Evolutionary conservation across 2,888 invertebrate species (phyloP).

Genomic region (Zhuqinia jingwanae): DNA sequence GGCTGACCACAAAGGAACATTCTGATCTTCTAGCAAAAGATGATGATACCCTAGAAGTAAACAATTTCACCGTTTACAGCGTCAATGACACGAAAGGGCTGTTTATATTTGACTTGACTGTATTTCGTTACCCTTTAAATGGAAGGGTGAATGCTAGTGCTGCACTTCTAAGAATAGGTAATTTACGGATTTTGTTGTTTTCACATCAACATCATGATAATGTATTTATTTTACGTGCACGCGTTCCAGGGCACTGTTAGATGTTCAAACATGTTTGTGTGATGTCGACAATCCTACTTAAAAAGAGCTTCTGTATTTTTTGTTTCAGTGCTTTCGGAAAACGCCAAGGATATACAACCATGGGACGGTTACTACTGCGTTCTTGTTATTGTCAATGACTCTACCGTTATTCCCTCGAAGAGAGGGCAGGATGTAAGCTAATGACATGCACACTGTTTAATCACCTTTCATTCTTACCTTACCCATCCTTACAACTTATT

Average conservation of each 20-base stretch:
- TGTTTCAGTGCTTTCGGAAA: conserved; percentile 58
- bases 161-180: conserved; percentile 70
- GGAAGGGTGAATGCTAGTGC: conserved; percentile 55
- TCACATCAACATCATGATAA: background rate
- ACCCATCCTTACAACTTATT: too few species aligned
- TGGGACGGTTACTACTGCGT: conserved; percentile 78
- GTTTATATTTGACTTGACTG: conserved; percentile 57
- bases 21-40: conserved; percentile 65
- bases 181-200: background rate
- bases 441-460: background rate
- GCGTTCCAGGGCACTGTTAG: too few species aligned
- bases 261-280: too few species aligned
- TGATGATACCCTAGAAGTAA: conserved; percentile 73
- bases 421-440: conserved; percentile 64
- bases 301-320: too few species aligned
- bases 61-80: conserved; percentile 61
- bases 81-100: conserved; percentile 77
- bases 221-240: too few species aligned
- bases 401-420: conserved; percentile 61
- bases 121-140: background rate
- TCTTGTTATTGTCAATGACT: conserved; percentile 73
- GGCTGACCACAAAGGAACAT: conserved; percentile 63
- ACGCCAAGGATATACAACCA: conserved; percentile 33
- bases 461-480: background rate
- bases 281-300: too few species aligned